Conservation (phyloP, 2,888 invertebrate species). For the Leptopilina syphax region DNA sequence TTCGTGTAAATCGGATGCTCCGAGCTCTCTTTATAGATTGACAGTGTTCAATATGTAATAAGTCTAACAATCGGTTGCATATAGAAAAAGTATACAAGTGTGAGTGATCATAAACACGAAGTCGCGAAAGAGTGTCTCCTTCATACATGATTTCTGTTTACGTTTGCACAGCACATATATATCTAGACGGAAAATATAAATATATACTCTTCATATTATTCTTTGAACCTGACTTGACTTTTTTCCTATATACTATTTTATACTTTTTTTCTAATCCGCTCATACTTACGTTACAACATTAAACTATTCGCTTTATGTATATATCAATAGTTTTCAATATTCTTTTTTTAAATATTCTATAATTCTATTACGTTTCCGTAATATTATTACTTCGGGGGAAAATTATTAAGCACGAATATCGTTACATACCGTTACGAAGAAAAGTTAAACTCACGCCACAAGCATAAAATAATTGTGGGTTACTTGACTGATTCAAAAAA, state of each 20-base stretch:
- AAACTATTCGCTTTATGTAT: constrained; percentile 29
- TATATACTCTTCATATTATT: background rate
- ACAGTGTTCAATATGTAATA: background rate
- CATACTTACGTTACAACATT: too few species aligned
- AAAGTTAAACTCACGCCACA: constrained; percentile 61
- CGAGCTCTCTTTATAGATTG: constrained; percentile 37
- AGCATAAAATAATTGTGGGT: constrained; percentile 61
- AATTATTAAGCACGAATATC: constrained; percentile 60
- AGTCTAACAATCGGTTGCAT: too few species aligned
- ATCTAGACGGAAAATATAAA: background rate
- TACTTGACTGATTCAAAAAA: constrained; percentile 63
- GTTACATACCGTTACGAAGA: constrained; percentile 58
- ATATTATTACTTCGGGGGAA: constrained; percentile 54
- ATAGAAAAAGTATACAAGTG: too few species aligned
- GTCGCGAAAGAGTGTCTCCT: too few species aligned
- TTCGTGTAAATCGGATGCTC: constrained; percentile 42
- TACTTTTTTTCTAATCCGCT: too few species aligned
- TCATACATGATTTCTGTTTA: too few species aligned
- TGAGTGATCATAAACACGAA: too few species aligned
- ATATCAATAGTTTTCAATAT: constrained; percentile 40
- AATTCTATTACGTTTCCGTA: constrained; percentile 43
- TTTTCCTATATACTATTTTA: too few species aligned
- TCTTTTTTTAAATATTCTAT: constrained; percentile 2
- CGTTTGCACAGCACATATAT: too few species aligned
- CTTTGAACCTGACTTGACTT: too few species aligned